These are phyloP conservation scores for Atherinosoma microstoma DNA, from an alignment of 2,797 vertebrate species.

Conservation along the genomic window DNA sequence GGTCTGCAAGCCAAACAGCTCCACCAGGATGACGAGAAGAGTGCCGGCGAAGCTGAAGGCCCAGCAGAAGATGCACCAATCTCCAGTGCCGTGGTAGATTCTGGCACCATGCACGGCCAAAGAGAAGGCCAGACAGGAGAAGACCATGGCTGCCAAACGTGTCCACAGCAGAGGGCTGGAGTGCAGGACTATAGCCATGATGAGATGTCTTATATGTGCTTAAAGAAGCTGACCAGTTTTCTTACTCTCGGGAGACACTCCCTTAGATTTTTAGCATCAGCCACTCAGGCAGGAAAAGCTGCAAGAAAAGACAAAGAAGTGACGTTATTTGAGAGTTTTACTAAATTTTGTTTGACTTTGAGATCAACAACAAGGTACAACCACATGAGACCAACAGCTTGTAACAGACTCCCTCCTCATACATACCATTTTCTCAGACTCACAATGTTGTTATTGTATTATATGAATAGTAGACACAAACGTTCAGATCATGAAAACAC, in stretches of 20 bases:
- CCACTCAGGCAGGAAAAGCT: constrained; percentile 37
- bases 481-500: constrained; percentile 40
- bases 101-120: constrained; percentile 81
- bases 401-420: constrained; percentile 13
- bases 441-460: constrained; percentile 64
- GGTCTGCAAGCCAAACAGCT: constrained; percentile 85
- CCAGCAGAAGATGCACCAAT: constrained; percentile 94
- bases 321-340: neutral
- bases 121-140: constrained; percentile 89
- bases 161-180: constrained; percentile 86
- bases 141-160: constrained; percentile 85
- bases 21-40: constrained; percentile 87
- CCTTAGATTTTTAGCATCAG: constrained; percentile 27
- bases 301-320: constrained; percentile 27
- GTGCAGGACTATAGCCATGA: constrained; percentile 78
- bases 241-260: constrained; percentile 14
- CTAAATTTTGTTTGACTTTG: neutral
- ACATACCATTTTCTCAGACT: constrained; percentile 15
- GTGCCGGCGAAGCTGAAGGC: constrained; percentile 89
- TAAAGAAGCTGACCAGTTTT: constrained; percentile 5
- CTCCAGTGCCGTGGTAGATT: constrained; percentile 65
- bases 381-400: constrained; percentile 40
- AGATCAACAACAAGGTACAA: constrained; percentile 10
- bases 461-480: constrained; percentile 51
- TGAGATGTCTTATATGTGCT: constrained; percentile 15